Percentiles rank a stretch among this genome's conserved stretches.
Conservation (phyloP, 2,113 vertebrate genomes). For the Indri indri region DNA sequence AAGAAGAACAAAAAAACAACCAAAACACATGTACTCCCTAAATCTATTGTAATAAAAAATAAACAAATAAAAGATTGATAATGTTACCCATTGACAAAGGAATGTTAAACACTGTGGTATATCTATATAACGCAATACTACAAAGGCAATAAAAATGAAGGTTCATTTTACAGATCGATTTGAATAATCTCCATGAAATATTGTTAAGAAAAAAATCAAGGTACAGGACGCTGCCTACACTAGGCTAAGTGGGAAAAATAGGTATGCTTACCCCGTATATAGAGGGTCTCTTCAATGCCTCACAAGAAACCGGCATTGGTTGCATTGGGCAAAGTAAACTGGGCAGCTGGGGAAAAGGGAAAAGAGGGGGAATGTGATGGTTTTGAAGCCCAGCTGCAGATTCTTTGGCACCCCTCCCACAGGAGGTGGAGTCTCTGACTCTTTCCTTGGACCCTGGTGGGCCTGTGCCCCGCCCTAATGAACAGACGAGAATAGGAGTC, state of each 20-base stretch:
- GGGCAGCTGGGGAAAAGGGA: not conserved
- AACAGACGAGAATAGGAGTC: not conserved
- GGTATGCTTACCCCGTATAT: not conserved
- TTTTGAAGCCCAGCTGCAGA: not conserved
- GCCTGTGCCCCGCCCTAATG: not conserved
- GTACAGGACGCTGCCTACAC: not conserved
- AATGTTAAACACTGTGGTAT: not conserved
- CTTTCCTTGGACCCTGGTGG: not conserved
- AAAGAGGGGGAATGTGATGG: not conserved
- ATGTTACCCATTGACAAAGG: not conserved
- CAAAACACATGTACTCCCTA: too few species aligned
- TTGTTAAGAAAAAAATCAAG: not conserved
- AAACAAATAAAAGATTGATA: not conserved
- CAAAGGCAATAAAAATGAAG: not conserved
- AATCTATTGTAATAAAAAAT: too few species aligned
- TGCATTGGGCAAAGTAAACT: not conserved
- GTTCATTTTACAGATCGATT: not conserved
- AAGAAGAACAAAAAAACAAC: too few species aligned
- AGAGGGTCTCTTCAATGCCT: not conserved
- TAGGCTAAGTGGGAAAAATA: not conserved
- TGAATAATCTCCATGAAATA: constrained; percentile 14
- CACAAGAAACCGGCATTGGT: not conserved
- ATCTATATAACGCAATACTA: not conserved
- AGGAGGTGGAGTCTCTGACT: not conserved
- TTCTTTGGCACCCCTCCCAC: not conserved